Percentiles rank a stretch among this genome's conserved stretches.
Conservation (phyloP, 2,888 invertebrate species). For the Aproaerema taeniolella region DNA sequence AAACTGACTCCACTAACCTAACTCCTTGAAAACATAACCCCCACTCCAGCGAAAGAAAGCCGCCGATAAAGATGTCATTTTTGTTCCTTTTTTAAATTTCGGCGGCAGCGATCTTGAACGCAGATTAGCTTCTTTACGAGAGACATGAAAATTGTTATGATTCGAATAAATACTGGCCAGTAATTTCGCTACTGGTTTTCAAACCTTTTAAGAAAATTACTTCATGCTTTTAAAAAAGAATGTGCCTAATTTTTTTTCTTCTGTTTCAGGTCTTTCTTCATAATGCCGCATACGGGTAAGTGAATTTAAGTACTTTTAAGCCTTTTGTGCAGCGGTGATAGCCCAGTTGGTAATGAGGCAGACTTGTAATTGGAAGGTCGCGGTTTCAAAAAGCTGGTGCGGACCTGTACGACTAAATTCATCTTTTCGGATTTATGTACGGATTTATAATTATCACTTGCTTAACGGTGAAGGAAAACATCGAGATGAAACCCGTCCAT, state of each 20-base stretch:
- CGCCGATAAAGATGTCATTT: slow-evolving; percentile 65
- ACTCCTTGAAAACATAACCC: too few relatives aligned
- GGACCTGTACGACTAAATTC: too few relatives aligned
- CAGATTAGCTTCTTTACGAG: slow-evolving; percentile 40
- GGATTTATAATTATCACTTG: too few relatives aligned
- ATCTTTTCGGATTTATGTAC: too few relatives aligned
- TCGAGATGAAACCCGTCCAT: too few relatives aligned
- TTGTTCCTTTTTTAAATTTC: slow-evolving; percentile 34
- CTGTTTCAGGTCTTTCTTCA: slow-evolving; percentile 26
- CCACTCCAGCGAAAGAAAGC: slow-evolving; percentile 22
- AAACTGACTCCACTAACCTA: too few relatives aligned
- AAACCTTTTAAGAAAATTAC: background rate
- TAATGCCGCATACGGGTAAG: slow-evolving; percentile 8
- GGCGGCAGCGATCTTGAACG: slow-evolving; percentile 34
- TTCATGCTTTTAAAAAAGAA: background rate
- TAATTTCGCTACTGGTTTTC: slow-evolving; percentile 5
- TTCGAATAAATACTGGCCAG: slow-evolving; percentile 1
- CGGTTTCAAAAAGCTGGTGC: too few relatives aligned
- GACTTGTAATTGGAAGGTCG: too few relatives aligned
- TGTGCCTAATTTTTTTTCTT: slow-evolving; percentile 12
- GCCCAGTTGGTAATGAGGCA: too few relatives aligned
- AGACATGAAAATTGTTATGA: slow-evolving; percentile 30
- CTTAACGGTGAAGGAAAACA: too few relatives aligned
- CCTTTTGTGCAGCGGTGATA: too few relatives aligned
- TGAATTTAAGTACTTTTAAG: too few relatives aligned